These are phyloP conservation scores for Manduca sexta DNA, from an alignment of 1,140 invertebrate species.

Conservation along the genomic window DNA sequence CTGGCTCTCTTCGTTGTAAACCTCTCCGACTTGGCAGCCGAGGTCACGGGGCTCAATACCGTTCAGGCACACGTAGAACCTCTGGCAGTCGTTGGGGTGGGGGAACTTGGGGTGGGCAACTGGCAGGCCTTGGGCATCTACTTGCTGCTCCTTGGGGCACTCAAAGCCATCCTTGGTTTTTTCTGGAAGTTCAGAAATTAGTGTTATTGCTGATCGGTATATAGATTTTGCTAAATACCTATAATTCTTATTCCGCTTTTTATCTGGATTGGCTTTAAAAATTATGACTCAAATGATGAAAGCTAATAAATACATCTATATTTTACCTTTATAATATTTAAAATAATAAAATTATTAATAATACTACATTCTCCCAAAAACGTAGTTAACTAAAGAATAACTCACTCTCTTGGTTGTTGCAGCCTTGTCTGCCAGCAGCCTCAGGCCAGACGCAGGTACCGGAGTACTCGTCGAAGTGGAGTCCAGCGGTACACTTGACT, in stretches of 20 bases:
- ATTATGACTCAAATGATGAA: no score
- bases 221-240: no score
- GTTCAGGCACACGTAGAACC: conserved; percentile 92
- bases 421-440: conserved; percentile 83
- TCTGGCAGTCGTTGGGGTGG: conserved; percentile 90
- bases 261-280: no score
- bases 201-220: no score
- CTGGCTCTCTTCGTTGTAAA: conserved; percentile 88
- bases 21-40: conserved; percentile 88
- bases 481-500: conserved; percentile 86
- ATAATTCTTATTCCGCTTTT: no score
- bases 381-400: no score
- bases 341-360: no score
- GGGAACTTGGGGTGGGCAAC: conserved; percentile 91
- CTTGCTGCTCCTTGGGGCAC: conserved; percentile 81
- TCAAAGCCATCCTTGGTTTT: conserved; percentile 86
- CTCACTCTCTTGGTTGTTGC: conserved; percentile 73
- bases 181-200: conserved; percentile 53
- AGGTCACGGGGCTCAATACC: conserved; percentile 88
- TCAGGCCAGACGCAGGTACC: conserved; percentile 93
- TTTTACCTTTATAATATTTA: no score
- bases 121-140: conserved; percentile 80
- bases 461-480: conserved; percentile 91
- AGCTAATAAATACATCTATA: no score
- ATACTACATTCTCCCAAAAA: no score